Evolutionary conservation across 2,888 invertebrate species (phyloP).

Genomic region (Zonitis immaculata): DNA sequence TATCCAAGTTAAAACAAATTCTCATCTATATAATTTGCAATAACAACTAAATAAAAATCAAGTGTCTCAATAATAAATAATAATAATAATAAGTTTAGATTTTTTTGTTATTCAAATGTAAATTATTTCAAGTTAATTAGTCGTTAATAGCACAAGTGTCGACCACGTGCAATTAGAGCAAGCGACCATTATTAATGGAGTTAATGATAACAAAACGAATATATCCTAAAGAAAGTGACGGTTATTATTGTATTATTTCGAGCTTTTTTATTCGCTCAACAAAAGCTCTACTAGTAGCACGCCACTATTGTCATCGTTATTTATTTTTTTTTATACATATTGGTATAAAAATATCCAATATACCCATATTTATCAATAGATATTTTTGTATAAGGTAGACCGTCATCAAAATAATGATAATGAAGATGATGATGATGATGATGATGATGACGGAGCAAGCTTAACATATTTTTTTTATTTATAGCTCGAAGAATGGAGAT

Average conservation of each 20-base stretch:
- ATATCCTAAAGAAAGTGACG: conserved; percentile 25
- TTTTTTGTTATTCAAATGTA: too few relatives aligned
- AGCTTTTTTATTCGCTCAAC: background rate
- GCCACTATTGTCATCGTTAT: background rate
- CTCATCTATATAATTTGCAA: too few relatives aligned
- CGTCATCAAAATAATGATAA: background rate
- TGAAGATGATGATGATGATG: background rate
- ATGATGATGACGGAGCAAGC: background rate
- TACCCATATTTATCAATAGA: background rate
- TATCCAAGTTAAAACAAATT: too few relatives aligned
- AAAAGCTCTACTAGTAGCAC: too few relatives aligned
- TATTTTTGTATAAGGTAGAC: background rate
- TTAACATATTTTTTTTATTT: background rate
- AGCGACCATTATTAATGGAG: conserved; percentile 14
- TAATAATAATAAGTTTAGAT: conserved; percentile 12
- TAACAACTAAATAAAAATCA: too few relatives aligned
- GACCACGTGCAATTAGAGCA: conserved; percentile 21
- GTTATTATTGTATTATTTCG: conserved; percentile 15
- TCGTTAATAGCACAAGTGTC: conserved; percentile 24
- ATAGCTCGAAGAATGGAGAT: background rate
- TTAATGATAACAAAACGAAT: conserved; percentile 16
- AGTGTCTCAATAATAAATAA: background rate
- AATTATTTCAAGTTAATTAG: conserved; percentile 23
- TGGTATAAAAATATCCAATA: background rate
- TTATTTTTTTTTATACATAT: background rate